These are phyloP conservation scores for Drosophila subpulchrella DNA, from an alignment of 1,140 invertebrate genomes.

Conservation along the genomic window DNA sequence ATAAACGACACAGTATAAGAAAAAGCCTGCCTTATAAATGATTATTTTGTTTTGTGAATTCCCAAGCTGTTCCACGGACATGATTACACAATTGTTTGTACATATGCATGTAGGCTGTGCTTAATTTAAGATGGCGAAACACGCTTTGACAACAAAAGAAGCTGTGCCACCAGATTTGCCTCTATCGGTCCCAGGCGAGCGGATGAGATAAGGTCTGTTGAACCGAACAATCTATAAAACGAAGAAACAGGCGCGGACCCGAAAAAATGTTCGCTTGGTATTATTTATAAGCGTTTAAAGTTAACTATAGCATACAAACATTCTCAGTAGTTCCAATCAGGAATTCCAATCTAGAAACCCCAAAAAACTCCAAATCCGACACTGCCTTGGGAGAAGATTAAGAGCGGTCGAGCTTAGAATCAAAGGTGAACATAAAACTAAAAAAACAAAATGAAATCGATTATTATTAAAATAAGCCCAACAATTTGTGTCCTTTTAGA, in stretches of 20 bases:
- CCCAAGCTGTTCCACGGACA: slow-evolving; percentile 4
- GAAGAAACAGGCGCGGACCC: slow-evolving; percentile 2
- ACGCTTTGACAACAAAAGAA: slow-evolving; percentile 4
- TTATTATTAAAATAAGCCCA: too few relatives aligned
- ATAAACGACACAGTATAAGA: too few relatives aligned
- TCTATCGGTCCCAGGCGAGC: background rate
- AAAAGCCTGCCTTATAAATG: too few relatives aligned
- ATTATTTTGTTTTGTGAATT: background rate
- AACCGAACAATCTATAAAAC: slow-evolving; percentile 2
- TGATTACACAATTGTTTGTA: background rate
- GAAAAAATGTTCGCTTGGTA: background rate
- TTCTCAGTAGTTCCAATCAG: background rate
- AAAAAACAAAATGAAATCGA: too few relatives aligned
- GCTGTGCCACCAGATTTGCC: slow-evolving; percentile 21
- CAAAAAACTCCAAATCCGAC: too few relatives aligned
- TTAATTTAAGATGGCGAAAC: slow-evolving; percentile 24
- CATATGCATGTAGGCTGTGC: background rate
- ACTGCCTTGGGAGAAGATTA: too few relatives aligned
- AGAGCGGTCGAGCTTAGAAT: too few relatives aligned
- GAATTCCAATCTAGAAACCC: too few relatives aligned
- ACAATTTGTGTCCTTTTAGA: too few relatives aligned
- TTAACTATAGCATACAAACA: background rate
- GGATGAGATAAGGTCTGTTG: slow-evolving; percentile 36
- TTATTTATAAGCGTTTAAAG: background rate
- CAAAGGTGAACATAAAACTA: too few relatives aligned